Conservation (phyloP, 2,888 invertebrate species). For the Synanthedon formicaeformis region DNA sequence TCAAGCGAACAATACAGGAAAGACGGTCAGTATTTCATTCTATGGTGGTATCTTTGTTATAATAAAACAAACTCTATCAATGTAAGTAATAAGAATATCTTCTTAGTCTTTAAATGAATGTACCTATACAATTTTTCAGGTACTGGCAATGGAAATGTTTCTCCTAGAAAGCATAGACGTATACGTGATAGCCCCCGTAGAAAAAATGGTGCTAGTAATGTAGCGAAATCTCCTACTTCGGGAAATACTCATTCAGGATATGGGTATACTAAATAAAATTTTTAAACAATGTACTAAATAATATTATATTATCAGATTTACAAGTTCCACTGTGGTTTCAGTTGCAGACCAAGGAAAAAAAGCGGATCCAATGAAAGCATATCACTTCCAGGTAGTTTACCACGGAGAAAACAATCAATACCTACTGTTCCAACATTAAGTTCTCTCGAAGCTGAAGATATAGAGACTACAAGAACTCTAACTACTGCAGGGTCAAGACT, state of each 20-base stretch:
- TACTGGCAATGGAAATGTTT: conserved; percentile 57
- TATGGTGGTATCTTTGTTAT: not conserved
- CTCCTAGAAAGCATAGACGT: conserved; percentile 73
- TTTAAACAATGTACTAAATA: not conserved
- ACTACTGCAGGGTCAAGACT: conserved; percentile 60
- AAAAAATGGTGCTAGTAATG: conserved; percentile 68
- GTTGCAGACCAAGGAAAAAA: conserved; percentile 53
- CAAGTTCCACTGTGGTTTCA: not conserved
- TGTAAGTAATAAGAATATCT: not conserved
- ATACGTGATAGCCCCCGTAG: conserved; percentile 75
- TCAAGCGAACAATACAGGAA: conserved; percentile 69
- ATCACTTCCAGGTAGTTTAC: conserved; percentile 73
- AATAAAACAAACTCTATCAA: not conserved
- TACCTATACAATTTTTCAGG: conserved; percentile 20
- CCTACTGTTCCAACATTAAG: conserved; percentile 58
- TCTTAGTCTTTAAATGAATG: not conserved
- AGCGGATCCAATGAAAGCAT: conserved; percentile 72
- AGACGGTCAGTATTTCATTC: conserved; percentile 32
- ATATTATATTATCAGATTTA: not conserved
- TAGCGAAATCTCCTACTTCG: conserved; percentile 67
- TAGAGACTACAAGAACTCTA: conserved; percentile 57
- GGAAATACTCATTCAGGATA: conserved; percentile 51
- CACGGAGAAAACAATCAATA: conserved; percentile 72
- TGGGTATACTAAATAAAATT: conserved; percentile 27
- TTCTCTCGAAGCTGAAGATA: conserved; percentile 64